Evolutionary conservation across 2,888 invertebrate genomes (phyloP).

Genomic region (Thera britannica): DNA sequence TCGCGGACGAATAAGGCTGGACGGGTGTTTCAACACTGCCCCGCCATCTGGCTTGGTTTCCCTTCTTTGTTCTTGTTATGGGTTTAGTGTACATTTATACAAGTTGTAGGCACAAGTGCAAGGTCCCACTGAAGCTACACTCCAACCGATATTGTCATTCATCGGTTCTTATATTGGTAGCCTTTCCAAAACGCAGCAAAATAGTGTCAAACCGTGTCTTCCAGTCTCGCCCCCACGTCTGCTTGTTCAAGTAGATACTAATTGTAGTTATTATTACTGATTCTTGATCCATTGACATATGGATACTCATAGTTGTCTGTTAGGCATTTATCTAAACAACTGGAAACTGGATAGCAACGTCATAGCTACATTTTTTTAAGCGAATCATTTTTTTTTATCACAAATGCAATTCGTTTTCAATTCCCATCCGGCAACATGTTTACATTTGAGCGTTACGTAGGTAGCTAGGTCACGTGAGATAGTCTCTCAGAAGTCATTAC

Average conservation of each 20-base stretch:
- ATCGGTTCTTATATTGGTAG: neutral
- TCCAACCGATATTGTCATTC: neutral
- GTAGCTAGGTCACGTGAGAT: slow-evolving; percentile 2
- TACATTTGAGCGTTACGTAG: neutral
- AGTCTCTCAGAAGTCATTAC: slow-evolving; percentile 14
- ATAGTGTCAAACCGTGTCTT: neutral
- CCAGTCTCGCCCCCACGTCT: too few relatives aligned
- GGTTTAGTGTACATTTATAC: slow-evolving; percentile 14
- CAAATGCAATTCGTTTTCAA: neutral
- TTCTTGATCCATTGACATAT: too few relatives aligned
- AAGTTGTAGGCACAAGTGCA: slow-evolving; percentile 24
- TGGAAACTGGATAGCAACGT: too few relatives aligned
- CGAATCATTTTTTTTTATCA: neutral
- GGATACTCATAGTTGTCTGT: too few relatives aligned
- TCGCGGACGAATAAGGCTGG: slow-evolving; percentile 72
- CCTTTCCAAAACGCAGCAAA: neutral
- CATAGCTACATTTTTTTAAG: too few relatives aligned
- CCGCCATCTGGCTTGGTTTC: slow-evolving; percentile 42
- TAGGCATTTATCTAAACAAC: too few relatives aligned
- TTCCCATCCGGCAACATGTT: neutral
- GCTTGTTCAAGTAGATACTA: too few relatives aligned
- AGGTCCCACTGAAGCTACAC: slow-evolving; percentile 12
- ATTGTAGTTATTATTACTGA: too few relatives aligned
- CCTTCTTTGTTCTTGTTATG: slow-evolving; percentile 35
- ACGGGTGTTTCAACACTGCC: slow-evolving; percentile 63